Evolutionary conservation across 2,113 vertebrate genomes (phyloP).

Genomic region (Trogon surrucura): DNA sequence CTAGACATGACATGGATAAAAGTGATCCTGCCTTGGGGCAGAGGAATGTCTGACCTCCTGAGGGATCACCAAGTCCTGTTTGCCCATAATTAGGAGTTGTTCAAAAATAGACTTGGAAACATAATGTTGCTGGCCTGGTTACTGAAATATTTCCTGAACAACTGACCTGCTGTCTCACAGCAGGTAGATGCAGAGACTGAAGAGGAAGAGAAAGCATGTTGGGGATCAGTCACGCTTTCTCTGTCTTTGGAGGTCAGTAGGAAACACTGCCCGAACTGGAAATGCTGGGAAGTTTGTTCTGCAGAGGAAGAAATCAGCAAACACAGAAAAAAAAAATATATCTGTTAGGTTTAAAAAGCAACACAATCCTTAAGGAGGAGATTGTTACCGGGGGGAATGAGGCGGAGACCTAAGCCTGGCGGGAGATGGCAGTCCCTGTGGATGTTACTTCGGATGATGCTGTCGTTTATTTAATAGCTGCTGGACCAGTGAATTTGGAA

Average conservation of each 20-base stretch:
- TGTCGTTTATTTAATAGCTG: not conserved
- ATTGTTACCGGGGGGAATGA: not conserved
- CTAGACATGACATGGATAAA: accelerated
- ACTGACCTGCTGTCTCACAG: not conserved
- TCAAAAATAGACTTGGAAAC: accelerated
- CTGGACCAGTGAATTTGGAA: not conserved
- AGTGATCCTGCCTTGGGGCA: not conserved
- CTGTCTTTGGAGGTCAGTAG: not conserved
- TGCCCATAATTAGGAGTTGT: not conserved
- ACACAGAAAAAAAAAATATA: accelerated
- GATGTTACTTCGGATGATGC: not conserved
- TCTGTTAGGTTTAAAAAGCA: not conserved
- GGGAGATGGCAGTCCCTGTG: not conserved
- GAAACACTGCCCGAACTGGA: not conserved
- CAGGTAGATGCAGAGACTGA: not conserved
- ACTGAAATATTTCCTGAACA: not conserved
- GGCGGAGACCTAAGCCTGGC: not conserved
- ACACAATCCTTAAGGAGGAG: not conserved
- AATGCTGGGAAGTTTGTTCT: not conserved
- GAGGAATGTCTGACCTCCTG: not conserved
- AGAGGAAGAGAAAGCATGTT: not conserved
- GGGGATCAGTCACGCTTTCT: not conserved
- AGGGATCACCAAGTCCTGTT: not conserved
- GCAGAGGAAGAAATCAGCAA: not conserved
- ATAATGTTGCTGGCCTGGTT: not conserved